Evolutionary conservation across 2,888 invertebrate species (phyloP).

Genomic region (Trachelus tabidus): DNA sequence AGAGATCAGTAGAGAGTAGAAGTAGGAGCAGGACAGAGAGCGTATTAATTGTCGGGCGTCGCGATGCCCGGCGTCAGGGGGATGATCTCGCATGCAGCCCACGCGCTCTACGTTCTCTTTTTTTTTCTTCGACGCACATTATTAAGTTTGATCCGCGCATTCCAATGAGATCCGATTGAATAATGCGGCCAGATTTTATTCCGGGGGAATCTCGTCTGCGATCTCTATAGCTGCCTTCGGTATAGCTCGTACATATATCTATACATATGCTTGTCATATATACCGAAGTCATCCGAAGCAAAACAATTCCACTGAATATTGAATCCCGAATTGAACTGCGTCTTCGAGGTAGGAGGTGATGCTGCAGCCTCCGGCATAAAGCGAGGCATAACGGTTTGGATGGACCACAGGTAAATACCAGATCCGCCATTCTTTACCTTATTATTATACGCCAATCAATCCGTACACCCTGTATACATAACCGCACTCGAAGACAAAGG

Average conservation of each 20-base stretch:
- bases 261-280: background rate
- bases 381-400: background rate
- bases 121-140: constrained; percentile 39
- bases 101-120: constrained; percentile 32
- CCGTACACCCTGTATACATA: background rate
- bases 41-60: constrained; percentile 55
- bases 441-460: background rate
- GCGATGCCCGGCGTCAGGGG: constrained; percentile 44
- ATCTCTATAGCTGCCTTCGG: constrained; percentile 38
- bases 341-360: constrained; percentile 1
- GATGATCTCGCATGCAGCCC: constrained; percentile 47
- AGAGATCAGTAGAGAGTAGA: background rate
- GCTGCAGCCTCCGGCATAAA: background rate
- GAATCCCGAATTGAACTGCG: constrained; percentile 20
- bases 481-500: background rate
- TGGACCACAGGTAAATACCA: background rate
- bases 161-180: constrained; percentile 60
- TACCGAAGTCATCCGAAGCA: constrained; percentile 25
- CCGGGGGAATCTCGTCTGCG: constrained; percentile 53
- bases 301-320: constrained; percentile 32
- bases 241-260: constrained; percentile 9
- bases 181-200: constrained; percentile 62
- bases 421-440: background rate
- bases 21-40: constrained; percentile 6
- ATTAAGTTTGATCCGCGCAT: constrained; percentile 64